Base-by-base conservation (phyloP, 2,888 invertebrate species). In the Drosophila siamana region DNA sequence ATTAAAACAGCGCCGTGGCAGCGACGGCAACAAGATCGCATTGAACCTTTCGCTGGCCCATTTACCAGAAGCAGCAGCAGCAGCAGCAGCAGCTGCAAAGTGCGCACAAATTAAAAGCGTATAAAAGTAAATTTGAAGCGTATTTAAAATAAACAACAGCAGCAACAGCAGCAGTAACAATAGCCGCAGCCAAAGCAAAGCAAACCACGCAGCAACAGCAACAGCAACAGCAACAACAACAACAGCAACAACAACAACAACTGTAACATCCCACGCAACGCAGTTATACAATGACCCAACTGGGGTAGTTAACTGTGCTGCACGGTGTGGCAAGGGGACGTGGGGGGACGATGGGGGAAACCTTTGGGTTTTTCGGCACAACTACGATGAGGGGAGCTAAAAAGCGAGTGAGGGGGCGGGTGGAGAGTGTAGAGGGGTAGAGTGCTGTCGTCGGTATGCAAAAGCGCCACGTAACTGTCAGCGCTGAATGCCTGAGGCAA, bases 61-160 rank as follows among this genome's bases (percentile, higher is more conserved):
- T 38, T 44, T 50, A 47, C 15, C 46, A 47, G 11, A 24, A 59
- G 9, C 28, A 41, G 4, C 46, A 46, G 8, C 36, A 22, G 13
- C 40, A 41, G 30, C 41, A 50, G 5, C 38, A 24, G 43, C 22
- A 41, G 24, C 38, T 41, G 64, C 68, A 57, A 74, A 64, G 55
- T 68, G 70, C 59, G 65, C 68, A 59, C 77, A 85, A 88, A 87
- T 89, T 84, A 87, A 87, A 82, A 82, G 78, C 80, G 72, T 77
- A 88, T 78, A 82, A 80, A 82, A 85, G 86, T 88, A 83, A 87
- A 89, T 87, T 88, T 85, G 73, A 72, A 87, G 83, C 87, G 79
- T 77, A 80, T 88, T 84, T 77, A 72, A 83, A 78, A 76, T 72
- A 76, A 71, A 78, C 64, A 78, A 57, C 38, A 54, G 16, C 55